phyloP scores from a whole-genome alignment of 2,888 invertebrate species.

The Geophilus truncorum region DNA sequence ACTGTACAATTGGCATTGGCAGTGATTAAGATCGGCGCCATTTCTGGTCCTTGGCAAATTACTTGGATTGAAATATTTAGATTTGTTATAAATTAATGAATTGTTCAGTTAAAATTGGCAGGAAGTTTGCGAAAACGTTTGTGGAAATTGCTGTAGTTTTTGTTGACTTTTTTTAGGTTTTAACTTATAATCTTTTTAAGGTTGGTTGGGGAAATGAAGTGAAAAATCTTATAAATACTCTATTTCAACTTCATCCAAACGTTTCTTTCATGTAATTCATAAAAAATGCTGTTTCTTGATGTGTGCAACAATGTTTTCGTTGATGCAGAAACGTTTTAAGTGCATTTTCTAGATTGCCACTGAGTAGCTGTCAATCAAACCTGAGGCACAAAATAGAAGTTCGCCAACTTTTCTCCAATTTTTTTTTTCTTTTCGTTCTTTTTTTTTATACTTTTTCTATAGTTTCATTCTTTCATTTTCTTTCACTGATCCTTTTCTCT shows the following conservation, averaged over 20 bases:
- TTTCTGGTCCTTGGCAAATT: no score
- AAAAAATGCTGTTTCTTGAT: background rate
- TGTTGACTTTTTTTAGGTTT: no score
- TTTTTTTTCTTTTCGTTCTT: background rate
- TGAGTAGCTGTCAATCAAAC: conserved; percentile 8
- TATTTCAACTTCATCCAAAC: background rate
- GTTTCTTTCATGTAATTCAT: background rate
- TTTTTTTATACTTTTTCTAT: background rate
- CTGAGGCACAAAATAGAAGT: background rate
- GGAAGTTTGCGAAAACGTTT: no score
- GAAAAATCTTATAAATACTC: background rate
- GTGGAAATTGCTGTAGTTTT: no score
- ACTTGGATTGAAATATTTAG: no score
- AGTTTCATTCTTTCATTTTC: conserved; percentile 11
- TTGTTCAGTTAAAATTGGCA: no score
- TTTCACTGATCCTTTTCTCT: conserved; percentile 9
- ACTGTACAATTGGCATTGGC: no score
- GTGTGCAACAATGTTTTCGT: background rate
- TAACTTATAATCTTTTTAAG: background rate
- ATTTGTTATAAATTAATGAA: no score
- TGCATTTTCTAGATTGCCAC: conserved; percentile 12
- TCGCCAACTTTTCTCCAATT: background rate
- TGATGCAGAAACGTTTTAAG: background rate
- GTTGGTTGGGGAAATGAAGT: background rate
- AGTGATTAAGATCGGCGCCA: no score